These are phyloP conservation scores for Chelon labrosus DNA, from an alignment of 2,797 vertebrate species.

Conservation along the genomic window DNA sequence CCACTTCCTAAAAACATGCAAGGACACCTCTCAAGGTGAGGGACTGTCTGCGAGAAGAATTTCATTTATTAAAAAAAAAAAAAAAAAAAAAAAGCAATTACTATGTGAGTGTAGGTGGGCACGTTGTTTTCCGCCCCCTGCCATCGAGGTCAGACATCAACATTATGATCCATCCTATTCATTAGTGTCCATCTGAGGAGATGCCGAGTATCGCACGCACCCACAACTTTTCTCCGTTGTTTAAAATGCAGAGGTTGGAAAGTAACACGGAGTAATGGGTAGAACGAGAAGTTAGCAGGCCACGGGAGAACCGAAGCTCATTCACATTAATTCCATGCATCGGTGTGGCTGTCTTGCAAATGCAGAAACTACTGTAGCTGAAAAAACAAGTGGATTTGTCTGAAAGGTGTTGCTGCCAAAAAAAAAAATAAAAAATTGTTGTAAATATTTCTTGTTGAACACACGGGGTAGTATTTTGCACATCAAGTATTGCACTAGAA, in stretches of 20 bases:
- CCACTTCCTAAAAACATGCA: slow-evolving; percentile 52
- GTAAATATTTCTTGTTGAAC: background rate
- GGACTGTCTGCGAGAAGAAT: slow-evolving; percentile 55
- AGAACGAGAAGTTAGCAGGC: background rate
- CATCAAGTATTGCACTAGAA: too few species aligned
- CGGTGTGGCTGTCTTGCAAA: slow-evolving; percentile 18
- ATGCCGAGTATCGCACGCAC: background rate
- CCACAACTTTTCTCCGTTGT: background rate
- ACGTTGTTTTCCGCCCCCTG: slow-evolving; percentile 41
- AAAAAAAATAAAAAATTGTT: too few species aligned
- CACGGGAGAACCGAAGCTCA: slow-evolving; percentile 3
- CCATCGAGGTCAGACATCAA: slow-evolving; percentile 61
- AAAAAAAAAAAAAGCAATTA: slow-evolving; percentile 58
- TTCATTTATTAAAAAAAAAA: too few species aligned
- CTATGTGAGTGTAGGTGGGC: slow-evolving; percentile 39
- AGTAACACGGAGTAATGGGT: slow-evolving; percentile 18
- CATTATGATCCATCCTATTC: slow-evolving; percentile 49
- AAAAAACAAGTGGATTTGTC: background rate
- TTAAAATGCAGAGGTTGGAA: slow-evolving; percentile 29
- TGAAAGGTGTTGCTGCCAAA: slow-evolving; percentile 1
- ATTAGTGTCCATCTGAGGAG: slow-evolving; percentile 65
- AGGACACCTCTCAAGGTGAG: slow-evolving; percentile 68
- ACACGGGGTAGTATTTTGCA: background rate
- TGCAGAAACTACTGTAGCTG: background rate
- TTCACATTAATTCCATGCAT: slow-evolving; percentile 16